Conservation (phyloP, 1,140 invertebrate species). For the Diorhabda elongata region DNA sequence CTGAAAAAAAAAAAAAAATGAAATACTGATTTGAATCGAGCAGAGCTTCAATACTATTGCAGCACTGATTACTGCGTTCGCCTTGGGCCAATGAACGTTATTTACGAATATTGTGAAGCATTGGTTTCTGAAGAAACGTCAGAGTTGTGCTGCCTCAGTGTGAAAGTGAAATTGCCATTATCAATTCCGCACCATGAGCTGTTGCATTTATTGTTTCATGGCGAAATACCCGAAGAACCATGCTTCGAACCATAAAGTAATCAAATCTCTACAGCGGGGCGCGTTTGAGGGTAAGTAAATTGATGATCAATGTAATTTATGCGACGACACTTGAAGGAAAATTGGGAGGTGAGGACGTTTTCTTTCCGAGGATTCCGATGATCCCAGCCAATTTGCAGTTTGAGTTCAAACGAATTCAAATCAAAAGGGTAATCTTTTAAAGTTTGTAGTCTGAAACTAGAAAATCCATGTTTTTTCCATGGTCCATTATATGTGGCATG, state of each 20-base stretch:
- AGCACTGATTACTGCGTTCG: too few relatives aligned
- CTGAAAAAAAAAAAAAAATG: too few relatives aligned
- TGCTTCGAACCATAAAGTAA: conserved; percentile 46
- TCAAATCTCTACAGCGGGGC: conserved; percentile 49
- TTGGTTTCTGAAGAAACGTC: too few relatives aligned
- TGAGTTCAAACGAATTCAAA: conserved; percentile 35
- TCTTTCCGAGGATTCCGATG: conserved; percentile 37
- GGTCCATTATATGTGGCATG: too few relatives aligned
- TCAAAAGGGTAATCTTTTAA: conserved; percentile 41
- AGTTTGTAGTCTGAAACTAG: conserved; percentile 41
- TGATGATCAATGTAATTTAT: conserved; percentile 42
- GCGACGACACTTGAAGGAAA: conserved; percentile 55
- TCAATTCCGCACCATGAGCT: too few relatives aligned
- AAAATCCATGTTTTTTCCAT: conserved; percentile 39
- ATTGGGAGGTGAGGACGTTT: conserved; percentile 47
- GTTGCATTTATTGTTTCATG: too few relatives aligned
- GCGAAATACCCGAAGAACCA: conserved; percentile 21
- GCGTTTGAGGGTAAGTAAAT: conserved; percentile 44
- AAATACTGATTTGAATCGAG: too few relatives aligned
- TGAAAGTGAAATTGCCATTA: too few relatives aligned
- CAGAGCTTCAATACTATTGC: too few relatives aligned
- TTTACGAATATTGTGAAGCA: too few relatives aligned
- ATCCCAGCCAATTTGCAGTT: conserved; percentile 26
- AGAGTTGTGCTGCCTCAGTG: too few relatives aligned
- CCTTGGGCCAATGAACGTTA: too few relatives aligned